These are phyloP conservation scores for Delphinus delphis DNA, from an alignment of 2,113 vertebrate genomes.

Conservation along the genomic window DNA sequence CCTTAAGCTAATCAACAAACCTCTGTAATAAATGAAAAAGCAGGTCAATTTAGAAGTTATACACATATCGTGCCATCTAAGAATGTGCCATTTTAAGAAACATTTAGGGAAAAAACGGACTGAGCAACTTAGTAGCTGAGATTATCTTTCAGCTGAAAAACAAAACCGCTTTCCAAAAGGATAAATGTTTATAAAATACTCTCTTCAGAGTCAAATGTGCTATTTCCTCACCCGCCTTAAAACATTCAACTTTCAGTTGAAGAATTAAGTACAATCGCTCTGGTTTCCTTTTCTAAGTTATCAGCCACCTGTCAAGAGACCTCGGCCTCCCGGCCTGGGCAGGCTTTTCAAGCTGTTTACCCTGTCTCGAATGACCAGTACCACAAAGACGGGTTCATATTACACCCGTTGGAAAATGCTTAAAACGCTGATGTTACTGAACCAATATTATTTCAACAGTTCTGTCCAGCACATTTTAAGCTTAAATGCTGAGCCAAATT, in stretches of 20 bases:
- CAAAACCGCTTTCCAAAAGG: neutral
- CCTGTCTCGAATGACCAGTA: neutral
- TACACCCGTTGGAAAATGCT: neutral
- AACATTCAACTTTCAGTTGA: neutral
- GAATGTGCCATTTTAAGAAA: neutral
- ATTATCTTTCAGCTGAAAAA: neutral
- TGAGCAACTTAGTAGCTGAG: neutral
- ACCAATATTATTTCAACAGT: neutral
- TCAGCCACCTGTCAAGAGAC: slow-evolving; percentile 40
- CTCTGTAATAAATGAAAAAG: neutral
- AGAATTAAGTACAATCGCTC: neutral
- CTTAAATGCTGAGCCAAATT: neutral
- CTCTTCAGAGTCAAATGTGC: neutral
- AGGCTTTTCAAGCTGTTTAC: neutral
- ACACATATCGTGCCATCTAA: neutral
- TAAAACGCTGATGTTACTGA: neutral
- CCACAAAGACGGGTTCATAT: neutral
- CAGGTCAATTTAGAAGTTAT: neutral
- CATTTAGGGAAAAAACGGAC: neutral
- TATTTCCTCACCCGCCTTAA: slow-evolving; percentile 19
- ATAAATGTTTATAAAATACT: neutral
- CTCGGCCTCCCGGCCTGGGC: neutral
- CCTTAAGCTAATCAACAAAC: neutral
- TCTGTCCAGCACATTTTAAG: neutral
- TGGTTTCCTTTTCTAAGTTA: slow-evolving; percentile 28